These are phyloP conservation scores for Enhydra lutris DNA, from an alignment of 2,113 vertebrate species.

Conservation along the genomic window DNA sequence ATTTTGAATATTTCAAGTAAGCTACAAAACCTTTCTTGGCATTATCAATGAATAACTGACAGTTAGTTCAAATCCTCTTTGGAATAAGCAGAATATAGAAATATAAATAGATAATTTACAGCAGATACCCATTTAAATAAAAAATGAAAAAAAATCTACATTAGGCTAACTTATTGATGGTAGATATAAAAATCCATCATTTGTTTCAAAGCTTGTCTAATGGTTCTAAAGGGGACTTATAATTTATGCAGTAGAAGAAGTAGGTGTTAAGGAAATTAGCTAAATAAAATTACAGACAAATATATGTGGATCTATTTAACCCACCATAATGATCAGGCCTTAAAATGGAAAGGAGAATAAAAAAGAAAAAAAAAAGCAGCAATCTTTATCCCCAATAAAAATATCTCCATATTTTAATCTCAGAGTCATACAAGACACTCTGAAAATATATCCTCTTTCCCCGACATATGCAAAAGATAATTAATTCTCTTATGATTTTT, in stretches of 20 bases:
- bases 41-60: background rate
- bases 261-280: background rate
- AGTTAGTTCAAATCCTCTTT: background rate
- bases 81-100: background rate
- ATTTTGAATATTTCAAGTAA: background rate
- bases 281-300: constrained; percentile 45
- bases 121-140: background rate
- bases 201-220: background rate
- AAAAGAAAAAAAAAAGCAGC: background rate
- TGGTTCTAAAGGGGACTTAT: background rate
- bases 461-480: background rate
- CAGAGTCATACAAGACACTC: background rate
- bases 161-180: background rate
- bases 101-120: background rate
- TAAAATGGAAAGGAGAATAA: background rate
- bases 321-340: background rate
- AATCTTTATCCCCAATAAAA: background rate
- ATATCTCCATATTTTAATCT: background rate
- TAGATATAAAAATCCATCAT: constrained; percentile 11
- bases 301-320: background rate
- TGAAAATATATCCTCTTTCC: background rate
- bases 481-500: background rate
- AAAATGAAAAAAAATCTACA: background rate
- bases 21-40: background rate
- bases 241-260: background rate